Evolutionary conservation across 2,797 vertebrate genomes (phyloP).

Genomic region (Coracias cyanogaster): DNA sequence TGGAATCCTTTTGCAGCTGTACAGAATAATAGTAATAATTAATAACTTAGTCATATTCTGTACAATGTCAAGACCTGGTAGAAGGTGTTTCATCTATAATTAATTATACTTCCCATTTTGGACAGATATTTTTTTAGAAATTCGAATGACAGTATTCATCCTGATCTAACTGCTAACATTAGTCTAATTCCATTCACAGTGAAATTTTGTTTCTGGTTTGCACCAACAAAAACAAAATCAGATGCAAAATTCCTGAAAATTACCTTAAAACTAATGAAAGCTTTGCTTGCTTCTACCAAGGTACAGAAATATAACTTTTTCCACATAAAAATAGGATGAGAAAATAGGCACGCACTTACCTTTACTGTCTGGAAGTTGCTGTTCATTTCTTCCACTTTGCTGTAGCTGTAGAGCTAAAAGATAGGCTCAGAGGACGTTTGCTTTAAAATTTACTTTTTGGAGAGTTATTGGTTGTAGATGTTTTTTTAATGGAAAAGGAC

Average conservation of each 20-base stretch:
- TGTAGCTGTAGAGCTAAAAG: background rate
- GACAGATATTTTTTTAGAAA: background rate
- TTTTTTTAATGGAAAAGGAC: background rate
- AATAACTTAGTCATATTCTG: background rate
- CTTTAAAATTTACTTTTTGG: background rate
- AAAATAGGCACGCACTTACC: background rate
- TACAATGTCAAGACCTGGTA: background rate
- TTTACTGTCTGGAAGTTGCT: background rate
- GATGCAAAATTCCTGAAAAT: background rate
- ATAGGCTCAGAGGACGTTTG: background rate
- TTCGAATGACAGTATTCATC: background rate
- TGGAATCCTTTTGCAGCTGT: background rate
- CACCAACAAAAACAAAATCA: background rate
- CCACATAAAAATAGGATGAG: background rate
- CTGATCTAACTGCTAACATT: background rate
- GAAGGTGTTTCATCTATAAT: background rate
- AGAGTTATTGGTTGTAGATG: background rate
- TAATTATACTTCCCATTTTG: background rate
- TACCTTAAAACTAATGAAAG: background rate
- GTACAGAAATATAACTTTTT: background rate
- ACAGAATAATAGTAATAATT: background rate
- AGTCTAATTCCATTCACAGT: background rate
- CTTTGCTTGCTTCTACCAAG: background rate
- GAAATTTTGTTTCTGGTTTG: background rate
- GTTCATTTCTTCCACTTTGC: background rate